These are phyloP conservation scores for Columba guinea DNA, from an alignment of 2,797 vertebrate species.

Conservation along the genomic window DNA sequence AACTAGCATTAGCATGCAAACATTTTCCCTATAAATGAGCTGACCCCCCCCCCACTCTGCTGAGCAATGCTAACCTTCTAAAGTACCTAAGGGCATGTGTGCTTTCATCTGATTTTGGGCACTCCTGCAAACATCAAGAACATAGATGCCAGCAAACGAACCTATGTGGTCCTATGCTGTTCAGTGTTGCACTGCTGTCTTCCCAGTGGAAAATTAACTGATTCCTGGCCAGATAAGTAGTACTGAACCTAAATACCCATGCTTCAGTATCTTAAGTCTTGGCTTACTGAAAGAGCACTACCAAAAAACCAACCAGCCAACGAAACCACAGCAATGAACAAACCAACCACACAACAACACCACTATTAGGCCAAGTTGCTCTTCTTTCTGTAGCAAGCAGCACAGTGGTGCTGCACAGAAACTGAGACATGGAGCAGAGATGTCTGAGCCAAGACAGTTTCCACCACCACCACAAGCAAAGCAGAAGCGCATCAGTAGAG, in stretches of 20 bases:
- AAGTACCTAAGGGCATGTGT: neutral
- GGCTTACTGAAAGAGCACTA: neutral
- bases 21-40: neutral
- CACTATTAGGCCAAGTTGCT: neutral
- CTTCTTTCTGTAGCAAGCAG: neutral
- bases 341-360: no score
- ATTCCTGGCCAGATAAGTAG: neutral
- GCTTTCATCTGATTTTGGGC: neutral
- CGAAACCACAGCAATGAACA: no score
- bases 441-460: neutral
- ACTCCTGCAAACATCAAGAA: neutral
- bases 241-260: neutral
- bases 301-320: neutral
- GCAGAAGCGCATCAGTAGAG: neutral
- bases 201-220: neutral
- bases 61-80: neutral
- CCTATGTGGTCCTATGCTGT: accelerated
- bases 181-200: neutral
- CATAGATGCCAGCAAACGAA: neutral
- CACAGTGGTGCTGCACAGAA: accelerated
- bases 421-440: no score
- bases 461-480: neutral
- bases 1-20: neutral
- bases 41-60: accelerated
- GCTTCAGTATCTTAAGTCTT: neutral